Evolutionary conservation across 2,113 vertebrate species (phyloP), one percentile per base, ranked within the genome.

Genomic region (Mormyrus iriodes): DNA sequence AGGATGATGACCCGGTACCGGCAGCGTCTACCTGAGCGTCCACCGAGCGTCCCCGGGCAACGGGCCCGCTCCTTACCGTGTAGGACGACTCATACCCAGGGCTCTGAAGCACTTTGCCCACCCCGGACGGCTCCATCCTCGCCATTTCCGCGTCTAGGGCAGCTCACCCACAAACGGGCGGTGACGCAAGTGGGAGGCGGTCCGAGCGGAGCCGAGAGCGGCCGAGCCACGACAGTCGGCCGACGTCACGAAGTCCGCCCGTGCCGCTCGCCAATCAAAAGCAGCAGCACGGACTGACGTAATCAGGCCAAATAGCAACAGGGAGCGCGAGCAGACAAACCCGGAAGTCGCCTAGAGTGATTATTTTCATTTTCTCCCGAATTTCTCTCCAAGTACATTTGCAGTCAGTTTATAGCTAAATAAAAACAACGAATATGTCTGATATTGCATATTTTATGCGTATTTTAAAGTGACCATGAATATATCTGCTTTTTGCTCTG

Each of bases 21-120:
- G 35, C 27, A 27, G 15, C 69, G 69, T 31, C 31, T 10, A 65
- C 3, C 15, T 4, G 27, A 76, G 15, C 65, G n/a, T n/a, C 27
- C 65, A 69, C 27, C 27, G 65, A 35, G 4, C 31, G 73, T 19
- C 31, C 73, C 4, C 35, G 73, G 35, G 1, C 31, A 15, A 42
- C 73, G 15, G 15, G 73, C 73, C n/a, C 35, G 17, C 73, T 42
- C 73, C 73, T 90, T 85, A 92, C 91, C 53, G 89, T 92, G 39
- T 92, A 92, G 12, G 91, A 92, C 9, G 51, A 83, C 19, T 44
- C 86, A n/a, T 87, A 44, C 7, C 24, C 89, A 39, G 87, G 19
- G 31, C 48, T 85, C 35, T 73, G 19, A 83, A 44, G 49, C 51
- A 46, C 53, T 10, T 39, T 61, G 58, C 82, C 90, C 82, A 55